Evolutionary conservation across 2,797 vertebrate genomes (phyloP).

Genomic region (Pipistrellus pipistrellus): DNA sequence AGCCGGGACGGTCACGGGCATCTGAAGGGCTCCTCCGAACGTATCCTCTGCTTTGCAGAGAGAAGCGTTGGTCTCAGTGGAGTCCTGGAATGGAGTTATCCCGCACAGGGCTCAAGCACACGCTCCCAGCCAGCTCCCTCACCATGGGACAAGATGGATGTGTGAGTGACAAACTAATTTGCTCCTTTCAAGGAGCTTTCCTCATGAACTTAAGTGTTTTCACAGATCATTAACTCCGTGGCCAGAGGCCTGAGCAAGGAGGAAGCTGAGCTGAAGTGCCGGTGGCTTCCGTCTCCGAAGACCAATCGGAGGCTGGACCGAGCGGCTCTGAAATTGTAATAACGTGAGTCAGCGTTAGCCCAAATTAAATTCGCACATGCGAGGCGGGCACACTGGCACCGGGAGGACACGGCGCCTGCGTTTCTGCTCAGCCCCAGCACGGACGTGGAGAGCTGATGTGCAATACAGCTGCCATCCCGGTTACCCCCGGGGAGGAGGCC

Average conservation of each 20-base stretch:
- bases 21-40: not conserved
- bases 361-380: not conserved
- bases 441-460: not conserved
- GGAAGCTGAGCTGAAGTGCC: rapidly evolving
- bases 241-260: not conserved
- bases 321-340: not conserved
- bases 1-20: rapidly evolving
- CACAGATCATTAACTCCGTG: not conserved
- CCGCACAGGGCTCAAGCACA: not conserved
- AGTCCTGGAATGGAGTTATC: not conserved
- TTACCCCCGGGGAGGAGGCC: not conserved
- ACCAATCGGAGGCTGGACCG: rapidly evolving
- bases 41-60: not conserved
- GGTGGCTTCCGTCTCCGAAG: not conserved
- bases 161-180: not conserved
- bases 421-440: not conserved
- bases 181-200: not conserved
- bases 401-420: not conserved
- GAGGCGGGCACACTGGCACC: not conserved
- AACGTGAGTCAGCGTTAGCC: not conserved
- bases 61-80: not conserved
- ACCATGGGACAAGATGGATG: rapidly evolving
- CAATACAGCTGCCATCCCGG: not conserved
- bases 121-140: not conserved
- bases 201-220: not conserved